Base-by-base conservation (phyloP, 1,140 invertebrate genomes). In the Drosophila dunni region DNA sequence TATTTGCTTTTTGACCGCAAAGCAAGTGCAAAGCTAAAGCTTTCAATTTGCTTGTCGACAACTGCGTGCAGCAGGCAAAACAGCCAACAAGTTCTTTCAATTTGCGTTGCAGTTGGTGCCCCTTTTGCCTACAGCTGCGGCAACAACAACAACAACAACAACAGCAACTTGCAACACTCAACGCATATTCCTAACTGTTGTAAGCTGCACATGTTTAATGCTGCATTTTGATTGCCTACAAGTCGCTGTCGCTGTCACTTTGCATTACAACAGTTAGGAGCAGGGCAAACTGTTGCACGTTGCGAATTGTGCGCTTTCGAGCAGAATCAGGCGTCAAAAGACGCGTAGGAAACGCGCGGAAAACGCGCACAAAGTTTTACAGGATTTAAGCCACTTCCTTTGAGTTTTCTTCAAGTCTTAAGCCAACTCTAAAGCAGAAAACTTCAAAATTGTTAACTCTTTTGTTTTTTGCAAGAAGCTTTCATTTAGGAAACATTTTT, bases 21-120 rank as follows among this genome's bases (percentile, higher is more conserved):
- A 71, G 80, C 85, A 88, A 88, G 84, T 88, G 81, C 74, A 89
- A 90, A 84, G 70, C 83, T 80, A 90, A 84, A 84, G 74, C 83
- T 89, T 90, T 90, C 84, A 88, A 88, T 88, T 88, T 88, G 67
- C 67, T 88, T 89, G 80, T 74, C 71, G 65, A 62, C 57, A 36
- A 73, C 70, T 70, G 67, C 66, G 66, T 75, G 66, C 72, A 70
- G 34, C 70, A 53, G 60, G 57, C 71, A 62, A 69, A 68, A 42
- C 79, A 75, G 74, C 68, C 84, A 89, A 89, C 84, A 89, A 89
- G 84, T 90, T 89, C 84, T 89, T 89, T 89, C 84, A 89, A 89
- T 89, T 89, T 89, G 74, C 83, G 61, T 70, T 61, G 58, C 62
- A 57, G 67, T 70, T 60, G 62, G 65, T 15, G 46, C 38, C 24